Evolutionary conservation across 2,113 vertebrate genomes (phyloP), one percentile per base, ranked within the genome.

Genomic region (Mellivora capensis): DNA sequence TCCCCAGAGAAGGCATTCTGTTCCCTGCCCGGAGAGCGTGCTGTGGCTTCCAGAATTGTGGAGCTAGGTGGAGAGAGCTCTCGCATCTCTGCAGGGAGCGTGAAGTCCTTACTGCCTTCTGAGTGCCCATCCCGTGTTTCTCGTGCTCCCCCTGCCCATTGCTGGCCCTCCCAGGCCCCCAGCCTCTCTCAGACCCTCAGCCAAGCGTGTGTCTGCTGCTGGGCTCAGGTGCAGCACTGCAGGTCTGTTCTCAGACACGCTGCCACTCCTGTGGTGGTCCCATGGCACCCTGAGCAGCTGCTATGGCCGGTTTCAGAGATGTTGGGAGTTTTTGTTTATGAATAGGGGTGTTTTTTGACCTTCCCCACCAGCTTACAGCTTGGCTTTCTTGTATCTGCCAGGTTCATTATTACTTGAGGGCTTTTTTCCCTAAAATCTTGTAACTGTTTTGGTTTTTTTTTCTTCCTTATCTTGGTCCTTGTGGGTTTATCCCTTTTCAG

Each of bases 71-170:
- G 61, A 85, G 25, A 54, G 11, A 82, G 14, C 67, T 17, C 15
- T 57, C 9, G 1, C 34, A 4, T n/a, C 4, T 23, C 74, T 5
- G 2, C 5, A 25, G 31, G 61, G 87, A 12, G 20, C 8, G 14
- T 37, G 17, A 39, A 1, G n/a, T 42, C 10, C 9, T 31, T 21
- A 10, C 13, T 77, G 47, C 21, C 25, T 2, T 18, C 25, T 3
- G 13, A 0, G 20, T 21, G 39, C 31, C 71, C 10, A 9, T 79
- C 29, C 57, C 3, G 1, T 29, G 25, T 21, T 31, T 27, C 6
- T 29, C 0, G 1, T 20, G 18, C 1, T n/a, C 39, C 10, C n/a
- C 57, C n/a, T n/a, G 47, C 34, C 57, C 3, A 0, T 5, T 6
- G 31, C 49, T 23, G 14, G 7, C 2, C 44, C 64, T 15, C 39